Conservation (phyloP, 2,888 invertebrate species). For the Xestobium rufovillosum region DNA sequence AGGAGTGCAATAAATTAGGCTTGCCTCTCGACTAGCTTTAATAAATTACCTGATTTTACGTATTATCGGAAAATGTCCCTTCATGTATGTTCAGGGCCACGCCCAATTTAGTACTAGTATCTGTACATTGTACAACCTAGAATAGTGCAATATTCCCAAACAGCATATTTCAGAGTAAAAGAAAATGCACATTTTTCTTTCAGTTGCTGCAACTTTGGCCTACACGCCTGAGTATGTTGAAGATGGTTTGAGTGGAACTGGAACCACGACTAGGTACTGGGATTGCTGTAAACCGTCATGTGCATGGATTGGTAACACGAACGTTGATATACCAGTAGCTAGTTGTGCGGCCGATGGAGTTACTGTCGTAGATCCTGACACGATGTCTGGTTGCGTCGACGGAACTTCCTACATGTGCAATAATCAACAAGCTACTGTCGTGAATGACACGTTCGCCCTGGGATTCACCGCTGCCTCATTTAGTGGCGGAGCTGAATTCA, state of each 20-base stretch:
- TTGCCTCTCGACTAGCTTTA: too few relatives aligned
- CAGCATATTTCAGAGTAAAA: too few relatives aligned
- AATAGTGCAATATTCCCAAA: too few relatives aligned
- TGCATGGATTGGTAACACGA: constrained; percentile 20
- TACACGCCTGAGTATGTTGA: too few relatives aligned
- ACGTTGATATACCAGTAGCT: constrained; percentile 13
- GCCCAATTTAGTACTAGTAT: too few relatives aligned
- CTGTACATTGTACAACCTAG: too few relatives aligned
- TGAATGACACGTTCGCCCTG: constrained; percentile 22
- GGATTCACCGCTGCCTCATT: constrained; percentile 23
- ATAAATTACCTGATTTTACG: too few relatives aligned
- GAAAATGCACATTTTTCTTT: too few relatives aligned
- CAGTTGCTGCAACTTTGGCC: too few relatives aligned
- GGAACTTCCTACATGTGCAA: constrained; percentile 25
- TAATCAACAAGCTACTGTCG: constrained; percentile 19
- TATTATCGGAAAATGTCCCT: too few relatives aligned
- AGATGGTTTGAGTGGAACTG: constrained; percentile 20
- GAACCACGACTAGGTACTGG: constrained; percentile 24
- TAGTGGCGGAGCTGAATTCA: constrained; percentile 18
- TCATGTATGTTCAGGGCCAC: too few relatives aligned
- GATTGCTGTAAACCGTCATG: constrained; percentile 26
- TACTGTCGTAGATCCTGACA: constrained; percentile 7
- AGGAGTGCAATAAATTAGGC: too few relatives aligned
- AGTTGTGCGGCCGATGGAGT: constrained; percentile 20
- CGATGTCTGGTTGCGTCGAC: constrained; percentile 20